Evolutionary conservation across 2,113 vertebrate species (phyloP).

Genomic region (Gadus chalcogrammus): DNA sequence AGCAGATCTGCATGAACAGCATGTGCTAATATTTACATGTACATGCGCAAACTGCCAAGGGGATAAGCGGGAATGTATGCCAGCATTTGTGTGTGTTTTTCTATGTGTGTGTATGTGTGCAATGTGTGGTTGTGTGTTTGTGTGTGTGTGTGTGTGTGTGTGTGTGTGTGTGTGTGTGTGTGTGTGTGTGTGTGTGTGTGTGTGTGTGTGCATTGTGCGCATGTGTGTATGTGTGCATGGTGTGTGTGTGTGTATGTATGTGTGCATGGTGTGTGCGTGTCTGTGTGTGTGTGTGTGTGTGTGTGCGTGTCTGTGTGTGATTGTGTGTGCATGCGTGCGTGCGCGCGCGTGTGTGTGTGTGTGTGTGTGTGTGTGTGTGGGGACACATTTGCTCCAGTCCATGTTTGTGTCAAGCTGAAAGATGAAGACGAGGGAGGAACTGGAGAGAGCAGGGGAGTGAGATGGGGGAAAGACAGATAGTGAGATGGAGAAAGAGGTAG

Average conservation of each 20-base stretch:
- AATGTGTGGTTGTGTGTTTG: no score
- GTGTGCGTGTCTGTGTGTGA: slow-evolving; percentile 5
- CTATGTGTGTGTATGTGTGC: no score
- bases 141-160: slow-evolving; percentile 7
- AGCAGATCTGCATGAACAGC: background rate
- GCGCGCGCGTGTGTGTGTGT: slow-evolving; percentile 22
- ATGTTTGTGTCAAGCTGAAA: slow-evolving; percentile 9
- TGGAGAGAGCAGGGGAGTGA: background rate
- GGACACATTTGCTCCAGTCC: slow-evolving; percentile 6
- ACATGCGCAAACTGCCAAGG: no score
- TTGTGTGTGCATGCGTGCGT: no score
- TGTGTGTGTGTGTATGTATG: background rate
- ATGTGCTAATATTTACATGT: slow-evolving; percentile 1
- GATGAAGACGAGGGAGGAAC: slow-evolving; percentile 3
- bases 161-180: slow-evolving; percentile 6
- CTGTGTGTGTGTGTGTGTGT: slow-evolving; percentile 5
- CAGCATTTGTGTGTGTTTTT: no score
- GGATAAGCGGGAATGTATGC: no score
- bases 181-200: background rate
- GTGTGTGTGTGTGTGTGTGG: no score
- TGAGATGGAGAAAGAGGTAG: slow-evolving; percentile 9
- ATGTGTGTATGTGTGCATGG: slow-evolving; percentile 2
- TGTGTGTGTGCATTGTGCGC: background rate
- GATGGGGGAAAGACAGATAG: background rate
- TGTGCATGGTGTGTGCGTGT: slow-evolving; percentile 12